A percentile compares a stretch with the other conserved stretches of the same genome.
These are phyloP conservation scores for Cichladusa arquata DNA, from an alignment of 2,113 vertebrate species.

Conservation along the genomic window DNA sequence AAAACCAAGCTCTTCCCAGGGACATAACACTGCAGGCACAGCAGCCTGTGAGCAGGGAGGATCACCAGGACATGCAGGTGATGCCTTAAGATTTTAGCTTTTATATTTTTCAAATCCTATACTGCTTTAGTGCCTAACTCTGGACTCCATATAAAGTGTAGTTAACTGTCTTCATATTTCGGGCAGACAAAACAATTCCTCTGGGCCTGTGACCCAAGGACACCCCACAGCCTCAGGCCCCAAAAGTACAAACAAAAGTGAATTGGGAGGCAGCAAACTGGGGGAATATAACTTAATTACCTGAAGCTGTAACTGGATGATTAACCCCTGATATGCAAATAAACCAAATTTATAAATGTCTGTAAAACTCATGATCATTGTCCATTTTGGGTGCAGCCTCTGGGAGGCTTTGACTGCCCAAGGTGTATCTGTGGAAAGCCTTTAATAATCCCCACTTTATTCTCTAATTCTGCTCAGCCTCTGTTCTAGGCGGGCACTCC, in stretches of 20 bases:
- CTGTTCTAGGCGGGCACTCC: accelerated
- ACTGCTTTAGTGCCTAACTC: background rate
- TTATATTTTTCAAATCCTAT: background rate
- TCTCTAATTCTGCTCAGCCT: background rate
- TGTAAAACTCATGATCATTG: too few relatives aligned
- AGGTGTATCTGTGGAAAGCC: too few relatives aligned
- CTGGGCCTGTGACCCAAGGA: background rate
- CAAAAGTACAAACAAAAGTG: background rate
- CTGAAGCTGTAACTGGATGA: background rate
- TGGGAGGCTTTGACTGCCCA: background rate
- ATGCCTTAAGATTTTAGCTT: background rate
- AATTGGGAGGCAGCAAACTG: background rate
- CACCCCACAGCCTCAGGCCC: background rate
- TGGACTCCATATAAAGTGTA: background rate
- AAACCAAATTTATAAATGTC: background rate
- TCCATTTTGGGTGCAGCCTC: background rate
- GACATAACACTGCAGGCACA: background rate
- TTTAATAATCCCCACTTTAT: background rate
- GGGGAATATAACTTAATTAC: background rate
- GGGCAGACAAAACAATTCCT: background rate
- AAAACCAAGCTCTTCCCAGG: background rate
- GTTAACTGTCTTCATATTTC: background rate
- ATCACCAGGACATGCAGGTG: accelerated
- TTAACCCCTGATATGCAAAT: background rate
- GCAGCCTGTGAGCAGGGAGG: background rate